Base-by-base conservation (phyloP, 2,888 invertebrate genomes). In the Amaurobius ferox region DNA sequence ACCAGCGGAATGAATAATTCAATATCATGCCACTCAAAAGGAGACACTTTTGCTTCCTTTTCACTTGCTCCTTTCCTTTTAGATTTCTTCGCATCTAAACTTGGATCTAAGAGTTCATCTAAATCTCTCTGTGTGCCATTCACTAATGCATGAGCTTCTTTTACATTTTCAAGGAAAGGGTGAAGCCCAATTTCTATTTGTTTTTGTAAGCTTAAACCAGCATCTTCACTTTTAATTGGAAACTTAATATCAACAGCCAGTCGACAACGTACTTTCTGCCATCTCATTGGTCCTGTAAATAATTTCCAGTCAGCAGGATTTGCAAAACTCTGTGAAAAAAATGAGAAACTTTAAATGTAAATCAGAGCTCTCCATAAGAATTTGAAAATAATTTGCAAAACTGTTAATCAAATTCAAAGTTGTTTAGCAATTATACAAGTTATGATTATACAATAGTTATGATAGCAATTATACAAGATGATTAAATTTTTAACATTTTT, bases 291-390 rank as follows among this genome's bases (percentile, higher is more conserved):
- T 90, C 94, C 94, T 0, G 94, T 92, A 89, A 94, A 92, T 90
- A 95, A 95, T 90, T 95, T 96, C 93, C 95, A 94, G 29, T 97
- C 96, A 30, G 94, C 95, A 11, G 94, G 94, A 88, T 93, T 94
- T 44, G 94, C 93, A 71, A 93, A 91, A 44, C 92, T 91, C 67
- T 89, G 90, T 16, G 44, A 44, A 3, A 26, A 76, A n/a, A n/a
- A n/a, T n/a, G n/a, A n/a, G n/a, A n/a, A n/a, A n/a, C n/a, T 32
- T 78, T 71, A 48, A 19, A 39, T 29, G 5, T 11, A 32, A 11
- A 40, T 28, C 19, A 30, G 32, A 66, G 23, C 13, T 23, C 32
- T 35, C 5, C 35, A 35, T 35, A 7, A 35, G 11, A 35, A 35
- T 55, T 9, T n/a, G n/a, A n/a, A n/a, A n/a, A n/a, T n/a, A n/a